Evolutionary conservation across 2,113 vertebrate species (phyloP).

Genomic region (Rallus limicola): DNA sequence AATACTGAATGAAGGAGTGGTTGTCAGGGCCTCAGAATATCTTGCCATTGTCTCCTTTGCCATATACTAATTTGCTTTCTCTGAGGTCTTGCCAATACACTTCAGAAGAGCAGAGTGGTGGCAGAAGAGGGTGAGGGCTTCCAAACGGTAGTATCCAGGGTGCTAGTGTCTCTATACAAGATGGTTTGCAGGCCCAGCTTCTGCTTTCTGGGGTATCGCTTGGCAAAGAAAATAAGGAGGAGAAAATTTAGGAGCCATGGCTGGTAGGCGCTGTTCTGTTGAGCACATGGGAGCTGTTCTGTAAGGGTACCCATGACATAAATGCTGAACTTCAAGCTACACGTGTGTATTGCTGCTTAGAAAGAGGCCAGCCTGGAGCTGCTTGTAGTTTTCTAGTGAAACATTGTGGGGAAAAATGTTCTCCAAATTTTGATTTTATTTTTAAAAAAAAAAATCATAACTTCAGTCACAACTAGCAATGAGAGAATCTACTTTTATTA

Average conservation of each 20-base stretch:
- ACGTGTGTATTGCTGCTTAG: background rate
- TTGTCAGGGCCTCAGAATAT: background rate
- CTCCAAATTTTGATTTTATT: background rate
- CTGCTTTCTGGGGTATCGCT: background rate
- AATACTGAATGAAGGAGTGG: background rate
- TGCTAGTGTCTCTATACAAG: too few relatives aligned
- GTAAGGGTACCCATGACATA: rapidly evolving
- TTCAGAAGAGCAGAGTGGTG: background rate
- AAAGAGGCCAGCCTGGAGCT: background rate
- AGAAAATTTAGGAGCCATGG: background rate
- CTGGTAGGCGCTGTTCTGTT: background rate
- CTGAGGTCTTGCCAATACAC: background rate
- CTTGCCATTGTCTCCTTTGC: background rate
- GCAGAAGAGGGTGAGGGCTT: background rate
- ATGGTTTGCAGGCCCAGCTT: background rate
- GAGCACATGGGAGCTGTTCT: background rate
- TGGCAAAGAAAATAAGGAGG: background rate
- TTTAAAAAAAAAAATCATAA: background rate
- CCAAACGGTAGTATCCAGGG: background rate
- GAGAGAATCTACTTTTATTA: background rate
- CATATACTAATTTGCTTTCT: background rate
- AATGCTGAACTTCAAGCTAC: background rate
- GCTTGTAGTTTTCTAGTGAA: background rate
- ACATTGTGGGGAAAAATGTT: rapidly evolving
- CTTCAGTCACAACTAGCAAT: background rate